phyloP scores from a whole-genome alignment of 2,797 vertebrate genomes.

The Basileuterus tristriatus region DNA sequence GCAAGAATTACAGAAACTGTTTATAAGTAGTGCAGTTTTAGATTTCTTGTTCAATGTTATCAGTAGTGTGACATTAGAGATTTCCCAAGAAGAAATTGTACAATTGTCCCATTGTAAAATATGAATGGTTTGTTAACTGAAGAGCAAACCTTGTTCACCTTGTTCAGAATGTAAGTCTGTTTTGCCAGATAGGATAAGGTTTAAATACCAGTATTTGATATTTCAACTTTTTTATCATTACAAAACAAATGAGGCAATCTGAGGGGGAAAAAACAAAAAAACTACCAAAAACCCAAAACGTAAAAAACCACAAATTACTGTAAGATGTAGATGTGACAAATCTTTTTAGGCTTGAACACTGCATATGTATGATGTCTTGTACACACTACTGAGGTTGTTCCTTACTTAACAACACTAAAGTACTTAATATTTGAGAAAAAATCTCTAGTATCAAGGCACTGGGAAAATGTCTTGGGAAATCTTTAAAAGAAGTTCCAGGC shows the following conservation, averaged over 20 bases:
- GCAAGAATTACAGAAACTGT: neutral
- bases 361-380: neutral
- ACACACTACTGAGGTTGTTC: neutral
- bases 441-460: neutral
- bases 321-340: neutral
- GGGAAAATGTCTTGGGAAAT: neutral
- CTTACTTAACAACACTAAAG: neutral
- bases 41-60: neutral
- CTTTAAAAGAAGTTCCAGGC: neutral
- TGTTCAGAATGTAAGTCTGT: neutral
- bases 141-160: neutral
- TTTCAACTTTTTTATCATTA: neutral
- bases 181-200: neutral
- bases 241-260: neutral
- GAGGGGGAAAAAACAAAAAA: neutral
- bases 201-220: neutral
- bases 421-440: neutral
- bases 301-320: accelerated
- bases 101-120: neutral
- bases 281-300: accelerated
- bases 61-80: neutral
- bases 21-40: neutral
- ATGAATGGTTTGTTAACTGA: neutral
- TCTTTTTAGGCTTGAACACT: neutral
- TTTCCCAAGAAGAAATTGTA: neutral